Percentiles rank a stretch among this genome's conserved stretches.
phyloP scores from a whole-genome alignment of 2,888 invertebrate genomes.

The Phlogophora meticulosa region DNA sequence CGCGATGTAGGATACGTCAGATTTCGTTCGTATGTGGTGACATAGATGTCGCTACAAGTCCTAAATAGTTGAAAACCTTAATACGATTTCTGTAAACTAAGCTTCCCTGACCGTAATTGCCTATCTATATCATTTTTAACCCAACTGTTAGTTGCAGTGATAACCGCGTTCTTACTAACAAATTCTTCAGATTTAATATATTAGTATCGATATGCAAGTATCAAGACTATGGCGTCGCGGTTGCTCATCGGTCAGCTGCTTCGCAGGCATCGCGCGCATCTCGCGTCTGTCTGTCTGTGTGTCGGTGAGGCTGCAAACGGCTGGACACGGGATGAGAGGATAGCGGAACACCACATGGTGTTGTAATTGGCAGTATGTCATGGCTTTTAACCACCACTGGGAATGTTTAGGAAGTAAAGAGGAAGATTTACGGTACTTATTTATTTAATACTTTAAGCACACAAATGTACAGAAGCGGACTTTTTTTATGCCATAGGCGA shows the following conservation, averaged over 20 bases:
- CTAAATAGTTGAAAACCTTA: too few species aligned
- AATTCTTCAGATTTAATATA: not conserved
- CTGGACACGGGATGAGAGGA: slow-evolving; percentile 25
- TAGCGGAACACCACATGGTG: slow-evolving; percentile 37
- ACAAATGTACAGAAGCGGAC: too few species aligned
- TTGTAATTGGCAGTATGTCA: not conserved
- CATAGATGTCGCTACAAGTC: too few species aligned
- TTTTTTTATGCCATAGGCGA: too few species aligned
- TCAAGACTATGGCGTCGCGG: slow-evolving; percentile 68
- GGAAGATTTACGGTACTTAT: too few species aligned
- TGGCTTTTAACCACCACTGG: not conserved
- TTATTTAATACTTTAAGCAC: too few species aligned
- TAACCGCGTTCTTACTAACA: not conserved
- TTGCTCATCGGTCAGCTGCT: slow-evolving; percentile 72
- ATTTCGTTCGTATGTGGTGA: too few species aligned
- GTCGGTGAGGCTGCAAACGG: slow-evolving; percentile 65
- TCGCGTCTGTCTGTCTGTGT: slow-evolving; percentile 79
- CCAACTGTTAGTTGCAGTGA: too few species aligned
- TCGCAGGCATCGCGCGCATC: slow-evolving; percentile 80
- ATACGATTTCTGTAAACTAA: too few species aligned
- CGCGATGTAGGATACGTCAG: too few species aligned
- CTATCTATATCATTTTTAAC: too few species aligned
- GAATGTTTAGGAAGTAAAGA: not conserved
- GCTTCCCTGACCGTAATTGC: too few species aligned
- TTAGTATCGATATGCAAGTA: slow-evolving; percentile 68